Percentiles rank a stretch among this genome's conserved stretches.
Evolutionary conservation across 2,888 invertebrate species (phyloP).

Genomic region (Aleiodes alternator): DNA sequence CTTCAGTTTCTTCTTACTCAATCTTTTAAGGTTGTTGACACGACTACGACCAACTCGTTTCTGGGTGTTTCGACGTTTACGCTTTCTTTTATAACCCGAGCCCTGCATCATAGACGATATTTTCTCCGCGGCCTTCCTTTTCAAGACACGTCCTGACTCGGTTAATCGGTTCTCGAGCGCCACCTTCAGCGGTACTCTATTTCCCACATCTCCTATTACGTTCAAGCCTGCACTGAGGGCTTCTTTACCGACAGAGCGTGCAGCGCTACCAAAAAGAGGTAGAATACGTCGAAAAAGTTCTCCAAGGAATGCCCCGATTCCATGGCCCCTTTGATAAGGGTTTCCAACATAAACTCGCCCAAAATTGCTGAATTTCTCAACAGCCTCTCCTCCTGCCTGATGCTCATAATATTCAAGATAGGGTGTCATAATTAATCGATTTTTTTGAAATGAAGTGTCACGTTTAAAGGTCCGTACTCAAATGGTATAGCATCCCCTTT

Average conservation of each 20-base stretch:
- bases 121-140: too few relatives aligned
- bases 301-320: too few relatives aligned
- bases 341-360: background rate
- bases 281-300: too few relatives aligned
- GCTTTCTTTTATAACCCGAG: too few relatives aligned
- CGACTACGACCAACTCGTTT: too few relatives aligned
- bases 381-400: background rate
- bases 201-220: background rate
- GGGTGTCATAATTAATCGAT: background rate
- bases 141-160: background rate
- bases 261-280: too few relatives aligned
- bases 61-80: too few relatives aligned
- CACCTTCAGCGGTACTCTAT: background rate
- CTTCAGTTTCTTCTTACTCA: too few relatives aligned
- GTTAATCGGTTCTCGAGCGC: background rate
- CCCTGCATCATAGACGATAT: too few relatives aligned
- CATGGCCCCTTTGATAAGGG: background rate
- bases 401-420: background rate
- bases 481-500: background rate
- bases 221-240: too few relatives aligned
- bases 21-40: too few relatives aligned
- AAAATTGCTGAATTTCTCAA: background rate
- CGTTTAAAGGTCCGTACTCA: slow-evolving; percentile 7
- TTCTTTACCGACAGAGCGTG: too few relatives aligned
- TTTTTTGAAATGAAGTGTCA: slow-evolving; percentile 6